These are phyloP conservation scores for Salvator merianae DNA, from an alignment of 2,113 vertebrate species.

Conservation along the genomic window DNA sequence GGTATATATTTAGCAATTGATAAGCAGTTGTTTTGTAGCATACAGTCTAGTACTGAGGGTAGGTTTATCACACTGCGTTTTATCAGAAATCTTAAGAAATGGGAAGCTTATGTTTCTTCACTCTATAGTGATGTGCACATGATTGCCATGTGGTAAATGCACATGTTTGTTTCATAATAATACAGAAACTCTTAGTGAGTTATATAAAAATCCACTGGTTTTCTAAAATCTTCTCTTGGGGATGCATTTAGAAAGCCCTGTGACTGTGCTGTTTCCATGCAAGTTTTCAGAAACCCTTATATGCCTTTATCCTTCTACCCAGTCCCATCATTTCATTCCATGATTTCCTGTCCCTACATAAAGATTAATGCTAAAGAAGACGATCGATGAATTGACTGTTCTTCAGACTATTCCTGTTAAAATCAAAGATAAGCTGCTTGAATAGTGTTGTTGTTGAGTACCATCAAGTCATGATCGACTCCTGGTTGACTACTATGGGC, in stretches of 20 bases:
- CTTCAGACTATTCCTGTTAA: too few species aligned
- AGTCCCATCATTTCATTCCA: too few species aligned
- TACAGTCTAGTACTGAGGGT: neutral
- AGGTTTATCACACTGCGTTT: neutral
- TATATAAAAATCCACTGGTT: neutral
- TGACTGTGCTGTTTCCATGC: neutral
- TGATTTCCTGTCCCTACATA: too few species aligned
- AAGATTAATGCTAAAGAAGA: too few species aligned
- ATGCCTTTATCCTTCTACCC: too few species aligned
- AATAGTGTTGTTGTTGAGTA: too few species aligned
- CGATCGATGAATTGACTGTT: too few species aligned
- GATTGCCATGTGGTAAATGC: neutral
- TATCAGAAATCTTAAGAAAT: neutral
- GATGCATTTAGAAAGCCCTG: neutral
- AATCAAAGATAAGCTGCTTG: too few species aligned
- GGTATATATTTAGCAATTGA: neutral
- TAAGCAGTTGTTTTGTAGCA: neutral
- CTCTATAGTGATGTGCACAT: too few species aligned
- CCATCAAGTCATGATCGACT: too few species aligned
- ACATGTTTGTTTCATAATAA: neutral
- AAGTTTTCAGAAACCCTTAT: too few species aligned
- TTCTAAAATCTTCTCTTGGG: neutral
- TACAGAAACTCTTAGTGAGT: neutral
- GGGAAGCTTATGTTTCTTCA: neutral
- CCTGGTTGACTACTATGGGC: too few species aligned